Evolutionary conservation across 2,113 vertebrate genomes (phyloP), one percentile per base, ranked within the genome.

Genomic region (Dasyurus viverrinus): DNA sequence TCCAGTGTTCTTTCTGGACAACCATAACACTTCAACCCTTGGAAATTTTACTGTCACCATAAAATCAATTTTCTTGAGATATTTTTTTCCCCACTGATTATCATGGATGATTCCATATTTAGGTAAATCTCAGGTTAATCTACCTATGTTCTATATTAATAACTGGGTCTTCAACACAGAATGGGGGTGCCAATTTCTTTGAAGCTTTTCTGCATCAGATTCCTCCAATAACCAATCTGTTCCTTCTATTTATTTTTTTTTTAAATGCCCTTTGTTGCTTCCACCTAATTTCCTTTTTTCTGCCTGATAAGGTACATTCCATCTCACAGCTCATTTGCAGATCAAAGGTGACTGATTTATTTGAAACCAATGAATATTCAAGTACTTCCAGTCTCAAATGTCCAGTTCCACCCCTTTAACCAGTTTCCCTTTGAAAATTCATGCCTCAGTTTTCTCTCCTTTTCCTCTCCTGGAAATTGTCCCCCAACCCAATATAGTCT

Each of bases 301-400:
- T 42, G 68, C n/a, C 68, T 84, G 68, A 84, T 84, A 84, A 84
- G 36, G 16, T 84, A 42, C 68, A 42, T 84, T 84, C 19, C 19
- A 42, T 84, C n/a, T 84, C 68, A 42, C n/a, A 84, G 68, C n/a
- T 42, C 68, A 84, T 84, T 84, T 84, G 68, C 68, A 84, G n/a
- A 42, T 84, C 68, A 42, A 42, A 84, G 68, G 7, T 42, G 68
- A 84, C 68, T 84, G 68, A 84, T 84, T 84, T 84, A 84, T 84
- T 84, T 84, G 68, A 84, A 42, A n/a, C n/a, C 68, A 84, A 84
- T 84, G n/a, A 84, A 84, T 84, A 84, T 84, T 84, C 68, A 84
- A 84, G n/a, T 84, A 16, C 68, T 84, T 84, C n/a, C 2, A 42
- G 68, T n/a, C 68, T 84, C 68, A 84, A n/a, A 19, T 84, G 68